Conservation (phyloP, 2,113 vertebrate genomes). For the Mandrillus leucophaeus region DNA sequence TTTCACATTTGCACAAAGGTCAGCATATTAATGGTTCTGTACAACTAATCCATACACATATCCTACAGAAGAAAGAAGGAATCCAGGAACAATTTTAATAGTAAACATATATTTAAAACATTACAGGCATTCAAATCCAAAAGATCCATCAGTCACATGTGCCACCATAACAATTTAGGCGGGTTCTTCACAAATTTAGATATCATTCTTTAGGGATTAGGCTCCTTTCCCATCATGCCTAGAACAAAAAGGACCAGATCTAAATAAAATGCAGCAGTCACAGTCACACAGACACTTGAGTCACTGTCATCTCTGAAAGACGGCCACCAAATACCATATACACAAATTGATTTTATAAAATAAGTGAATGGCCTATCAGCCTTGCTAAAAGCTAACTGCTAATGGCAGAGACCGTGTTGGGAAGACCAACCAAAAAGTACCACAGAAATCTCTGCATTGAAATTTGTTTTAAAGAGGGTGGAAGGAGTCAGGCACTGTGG, state of each 20-base stretch:
- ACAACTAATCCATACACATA: background rate
- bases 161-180: background rate
- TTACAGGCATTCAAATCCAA: background rate
- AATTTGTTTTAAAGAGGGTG: background rate
- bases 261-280: background rate
- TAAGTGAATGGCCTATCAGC: background rate
- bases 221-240: background rate
- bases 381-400: background rate
- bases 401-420: background rate
- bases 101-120: background rate
- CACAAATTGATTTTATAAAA: background rate
- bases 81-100: background rate
- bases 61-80: background rate
- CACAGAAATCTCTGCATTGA: background rate
- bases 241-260: conserved; percentile 9
- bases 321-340: background rate
- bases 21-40: background rate
- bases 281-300: background rate
- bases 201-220: conserved; percentile 7
- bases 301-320: background rate
- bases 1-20: background rate
- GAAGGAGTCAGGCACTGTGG: background rate
- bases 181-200: background rate
- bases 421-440: background rate
- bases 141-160: background rate